Evolutionary conservation across 2,113 vertebrate species (phyloP).

Genomic region (Excalfactoria chinensis): DNA sequence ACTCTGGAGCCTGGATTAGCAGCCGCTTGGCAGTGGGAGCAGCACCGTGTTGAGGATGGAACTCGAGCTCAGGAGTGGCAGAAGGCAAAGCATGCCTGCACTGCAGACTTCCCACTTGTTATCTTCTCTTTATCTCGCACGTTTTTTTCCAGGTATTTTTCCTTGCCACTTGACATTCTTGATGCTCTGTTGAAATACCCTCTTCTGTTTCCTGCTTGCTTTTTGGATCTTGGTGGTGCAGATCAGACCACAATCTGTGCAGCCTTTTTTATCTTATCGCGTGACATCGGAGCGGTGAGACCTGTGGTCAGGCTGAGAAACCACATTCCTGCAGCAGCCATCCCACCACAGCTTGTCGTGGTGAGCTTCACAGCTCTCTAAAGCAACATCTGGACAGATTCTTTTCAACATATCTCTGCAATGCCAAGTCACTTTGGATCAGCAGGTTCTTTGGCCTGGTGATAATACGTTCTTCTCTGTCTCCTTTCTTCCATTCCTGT

Average conservation of each 20-base stretch:
- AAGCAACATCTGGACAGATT: background rate
- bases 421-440: background rate
- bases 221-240: background rate
- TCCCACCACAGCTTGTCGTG: background rate
- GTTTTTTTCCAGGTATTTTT: background rate
- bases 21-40: background rate
- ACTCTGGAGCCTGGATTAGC: background rate
- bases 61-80: background rate
- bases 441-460: background rate
- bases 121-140: background rate
- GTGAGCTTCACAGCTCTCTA: background rate
- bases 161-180: background rate
- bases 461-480: background rate
- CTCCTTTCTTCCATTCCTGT: background rate
- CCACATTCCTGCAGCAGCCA: background rate
- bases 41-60: background rate
- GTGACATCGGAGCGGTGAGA: fast-evolving
- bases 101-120: background rate
- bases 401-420: background rate
- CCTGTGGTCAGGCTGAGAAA: background rate
- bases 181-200: background rate
- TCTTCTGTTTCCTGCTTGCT: background rate
- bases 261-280: background rate
- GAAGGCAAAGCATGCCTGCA: background rate
- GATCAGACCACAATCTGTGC: background rate